These are phyloP conservation scores for Calosoma granatense DNA, from an alignment of 1,140 invertebrate species.

Conservation along the genomic window DNA sequence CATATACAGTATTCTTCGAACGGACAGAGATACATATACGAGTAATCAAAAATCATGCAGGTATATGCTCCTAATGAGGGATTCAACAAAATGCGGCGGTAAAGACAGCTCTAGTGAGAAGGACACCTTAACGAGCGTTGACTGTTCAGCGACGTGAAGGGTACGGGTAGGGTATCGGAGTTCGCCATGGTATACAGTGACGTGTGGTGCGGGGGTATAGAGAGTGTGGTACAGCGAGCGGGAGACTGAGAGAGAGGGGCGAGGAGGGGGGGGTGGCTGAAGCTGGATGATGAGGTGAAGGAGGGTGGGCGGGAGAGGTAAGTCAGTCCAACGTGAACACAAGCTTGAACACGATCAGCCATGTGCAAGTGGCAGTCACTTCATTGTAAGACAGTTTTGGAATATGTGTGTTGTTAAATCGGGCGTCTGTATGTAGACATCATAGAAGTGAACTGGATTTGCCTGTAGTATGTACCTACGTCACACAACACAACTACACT, in stretches of 20 bases:
- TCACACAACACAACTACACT: no score
- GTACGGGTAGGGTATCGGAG: not conserved
- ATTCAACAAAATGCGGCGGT: not conserved
- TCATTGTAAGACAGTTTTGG: no score
- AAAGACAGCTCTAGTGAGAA: not conserved
- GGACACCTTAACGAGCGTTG: not conserved
- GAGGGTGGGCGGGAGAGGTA: not conserved
- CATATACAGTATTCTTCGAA: not conserved
- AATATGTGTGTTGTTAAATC: no score
- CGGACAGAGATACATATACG: not conserved
- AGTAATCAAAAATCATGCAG: not conserved
- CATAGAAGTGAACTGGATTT: no score
- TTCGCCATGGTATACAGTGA: not conserved
- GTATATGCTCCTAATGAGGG: constrained; percentile 7
- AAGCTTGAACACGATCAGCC: not conserved
- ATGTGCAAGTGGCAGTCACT: no score
- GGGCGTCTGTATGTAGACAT: no score
- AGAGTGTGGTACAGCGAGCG: not conserved
- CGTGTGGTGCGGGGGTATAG: not conserved
- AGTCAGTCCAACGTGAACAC: not conserved
- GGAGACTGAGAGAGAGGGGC: not conserved
- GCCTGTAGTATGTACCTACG: no score
- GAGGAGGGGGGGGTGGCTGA: not conserved
- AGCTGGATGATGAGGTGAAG: not conserved
- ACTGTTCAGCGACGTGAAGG: not conserved